These are phyloP conservation scores for Tetraneura akinire DNA, from an alignment of 1,140 invertebrate species.

Conservation along the genomic window DNA sequence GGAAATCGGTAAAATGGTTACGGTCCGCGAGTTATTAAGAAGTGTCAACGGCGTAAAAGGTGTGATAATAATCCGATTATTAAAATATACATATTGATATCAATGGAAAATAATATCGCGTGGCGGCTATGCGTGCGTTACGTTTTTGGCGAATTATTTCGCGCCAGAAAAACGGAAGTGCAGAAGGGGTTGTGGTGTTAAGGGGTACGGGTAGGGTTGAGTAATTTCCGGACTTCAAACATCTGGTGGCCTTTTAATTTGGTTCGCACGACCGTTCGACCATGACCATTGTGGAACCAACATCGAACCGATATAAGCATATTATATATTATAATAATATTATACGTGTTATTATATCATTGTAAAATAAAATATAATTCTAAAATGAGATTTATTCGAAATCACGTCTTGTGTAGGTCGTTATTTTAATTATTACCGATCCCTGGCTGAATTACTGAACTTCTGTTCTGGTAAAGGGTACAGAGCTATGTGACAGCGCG, in stretches of 20 bases:
- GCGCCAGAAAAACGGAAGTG: background rate
- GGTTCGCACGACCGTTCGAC: conserved; percentile 3
- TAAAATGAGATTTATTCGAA: background rate
- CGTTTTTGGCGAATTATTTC: conserved; percentile 11
- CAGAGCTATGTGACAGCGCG: too few relatives aligned
- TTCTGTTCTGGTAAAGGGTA: background rate
- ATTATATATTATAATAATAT: too few relatives aligned
- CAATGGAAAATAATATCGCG: conserved; percentile 24
- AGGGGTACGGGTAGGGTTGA: background rate
- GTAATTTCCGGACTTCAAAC: conserved; percentile 38
- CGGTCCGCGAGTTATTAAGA: background rate
- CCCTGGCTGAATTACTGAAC: background rate
- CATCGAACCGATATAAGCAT: background rate
- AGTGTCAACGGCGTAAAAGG: background rate
- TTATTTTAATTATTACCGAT: background rate
- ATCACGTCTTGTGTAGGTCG: background rate
- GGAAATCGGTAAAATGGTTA: background rate
- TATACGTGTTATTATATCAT: background rate
- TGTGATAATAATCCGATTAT: background rate
- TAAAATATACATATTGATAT: background rate
- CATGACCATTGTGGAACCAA: background rate
- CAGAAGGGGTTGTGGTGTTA: background rate
- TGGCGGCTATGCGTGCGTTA: background rate
- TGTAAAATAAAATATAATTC: background rate
- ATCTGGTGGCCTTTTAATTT: conserved; percentile 42